Evolutionary conservation across 2,888 invertebrate species (phyloP).

Genomic region (Ernsta delagoae): DNA sequence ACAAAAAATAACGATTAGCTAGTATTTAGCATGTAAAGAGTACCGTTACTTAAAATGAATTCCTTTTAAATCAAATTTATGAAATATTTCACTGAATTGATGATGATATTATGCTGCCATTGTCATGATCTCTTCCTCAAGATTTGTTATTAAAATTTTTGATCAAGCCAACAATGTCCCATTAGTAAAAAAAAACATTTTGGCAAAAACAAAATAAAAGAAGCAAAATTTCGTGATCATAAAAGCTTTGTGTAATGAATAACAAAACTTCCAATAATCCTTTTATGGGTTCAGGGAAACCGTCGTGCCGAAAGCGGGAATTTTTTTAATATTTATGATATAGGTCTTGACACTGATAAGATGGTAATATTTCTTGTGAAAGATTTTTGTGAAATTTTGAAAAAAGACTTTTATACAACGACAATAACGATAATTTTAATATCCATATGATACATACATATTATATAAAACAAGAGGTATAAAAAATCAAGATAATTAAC

Average conservation of each 20-base stretch:
- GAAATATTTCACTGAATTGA: too few species aligned
- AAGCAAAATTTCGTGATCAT: neutral
- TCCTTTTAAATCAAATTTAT: too few species aligned
- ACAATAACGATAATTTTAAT: too few species aligned
- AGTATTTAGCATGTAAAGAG: too few species aligned
- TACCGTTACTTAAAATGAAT: too few species aligned
- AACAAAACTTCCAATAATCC: conserved; percentile 1
- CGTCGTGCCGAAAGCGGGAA: neutral
- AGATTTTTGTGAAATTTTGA: too few species aligned
- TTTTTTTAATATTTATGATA: neutral
- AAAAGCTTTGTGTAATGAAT: conserved; percentile 9
- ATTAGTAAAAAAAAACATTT: neutral
- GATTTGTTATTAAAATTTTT: neutral
- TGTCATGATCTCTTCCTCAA: neutral
- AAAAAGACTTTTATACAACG: too few species aligned
- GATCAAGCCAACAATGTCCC: neutral
- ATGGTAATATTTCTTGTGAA: too few species aligned
- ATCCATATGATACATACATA: too few species aligned
- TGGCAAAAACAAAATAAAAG: neutral
- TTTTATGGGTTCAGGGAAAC: conserved; percentile 4
- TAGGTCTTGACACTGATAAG: neutral
- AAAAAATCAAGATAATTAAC: too few species aligned
- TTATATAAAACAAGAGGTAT: too few species aligned
- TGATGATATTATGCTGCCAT: neutral
- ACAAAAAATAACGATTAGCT: too few species aligned